Evolutionary conservation across 2,797 vertebrate genomes (phyloP).

Genomic region (Argentina silus): DNA sequence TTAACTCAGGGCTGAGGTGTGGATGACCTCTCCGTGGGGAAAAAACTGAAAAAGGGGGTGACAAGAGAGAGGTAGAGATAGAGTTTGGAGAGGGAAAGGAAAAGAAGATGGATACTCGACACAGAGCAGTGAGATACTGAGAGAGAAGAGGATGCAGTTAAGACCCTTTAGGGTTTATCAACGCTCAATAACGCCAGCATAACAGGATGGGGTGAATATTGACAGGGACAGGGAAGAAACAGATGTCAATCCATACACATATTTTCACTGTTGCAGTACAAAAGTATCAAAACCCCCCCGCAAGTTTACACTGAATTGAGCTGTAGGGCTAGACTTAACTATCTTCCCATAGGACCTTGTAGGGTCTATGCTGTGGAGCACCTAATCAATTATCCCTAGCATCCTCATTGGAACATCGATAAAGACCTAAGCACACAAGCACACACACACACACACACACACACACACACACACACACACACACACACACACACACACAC

Average conservation of each 20-base stretch:
- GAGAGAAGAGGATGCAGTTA: not conserved
- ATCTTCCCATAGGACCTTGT: slow-evolving; percentile 28
- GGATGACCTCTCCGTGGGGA: slow-evolving; percentile 58
- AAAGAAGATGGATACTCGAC: not conserved
- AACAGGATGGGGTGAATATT: not conserved
- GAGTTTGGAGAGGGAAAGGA: slow-evolving; percentile 19
- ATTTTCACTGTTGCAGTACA: slow-evolving; percentile 27
- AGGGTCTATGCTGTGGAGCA: slow-evolving; percentile 39
- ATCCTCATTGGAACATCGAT: slow-evolving; percentile 46
- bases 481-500: slow-evolving; percentile 36
- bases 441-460: not conserved
- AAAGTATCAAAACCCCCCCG: slow-evolving; percentile 5
- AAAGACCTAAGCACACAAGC: slow-evolving; percentile 3
- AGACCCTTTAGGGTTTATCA: not conserved
- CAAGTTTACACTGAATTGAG: slow-evolving; percentile 37
- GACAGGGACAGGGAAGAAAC: slow-evolving; percentile 1
- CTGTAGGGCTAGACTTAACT: slow-evolving; percentile 33
- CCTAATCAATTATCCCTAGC: slow-evolving; percentile 59
- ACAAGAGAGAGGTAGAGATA: slow-evolving; percentile 26
- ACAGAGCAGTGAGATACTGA: not conserved
- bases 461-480: slow-evolving; percentile 6
- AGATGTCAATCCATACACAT: slow-evolving; percentile 19
- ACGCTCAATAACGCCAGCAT: not conserved
- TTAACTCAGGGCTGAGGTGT: slow-evolving; percentile 44
- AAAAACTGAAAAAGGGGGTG: slow-evolving; percentile 25